Conservation (phyloP, 2,888 invertebrate genomes). For the Autographa pulchrina region DNA sequence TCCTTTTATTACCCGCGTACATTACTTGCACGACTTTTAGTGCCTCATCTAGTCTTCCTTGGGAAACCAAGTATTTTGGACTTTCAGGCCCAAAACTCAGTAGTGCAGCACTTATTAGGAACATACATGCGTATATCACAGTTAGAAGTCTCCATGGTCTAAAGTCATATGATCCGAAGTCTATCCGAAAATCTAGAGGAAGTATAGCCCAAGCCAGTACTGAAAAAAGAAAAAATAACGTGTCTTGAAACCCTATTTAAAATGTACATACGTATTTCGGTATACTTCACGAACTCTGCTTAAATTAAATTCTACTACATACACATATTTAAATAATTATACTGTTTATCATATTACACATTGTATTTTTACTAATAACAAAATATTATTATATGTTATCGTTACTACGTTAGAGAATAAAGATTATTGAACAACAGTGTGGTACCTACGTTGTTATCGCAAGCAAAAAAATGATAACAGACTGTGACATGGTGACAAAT, state of each 20-base stretch:
- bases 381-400: not conserved
- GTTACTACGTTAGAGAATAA: not conserved
- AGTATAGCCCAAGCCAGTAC: constrained; percentile 92
- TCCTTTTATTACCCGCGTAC: constrained; percentile 85
- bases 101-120: constrained; percentile 88
- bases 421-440: not conserved
- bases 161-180: constrained; percentile 87
- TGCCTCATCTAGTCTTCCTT: constrained; percentile 90
- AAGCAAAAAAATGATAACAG: not conserved
- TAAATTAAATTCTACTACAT: no score
- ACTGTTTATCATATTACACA: not conserved
- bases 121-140: constrained; percentile 90
- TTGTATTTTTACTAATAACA: no score
- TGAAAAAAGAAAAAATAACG: no score
- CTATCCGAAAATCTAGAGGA: constrained; percentile 86
- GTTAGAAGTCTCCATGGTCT: constrained; percentile 93
- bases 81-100: constrained; percentile 92
- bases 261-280: no score
- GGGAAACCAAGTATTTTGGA: constrained; percentile 93
- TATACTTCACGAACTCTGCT: no score
- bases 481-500: not conserved
- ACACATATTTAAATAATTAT: no score
- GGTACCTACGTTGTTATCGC: not conserved
- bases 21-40: constrained; percentile 90
- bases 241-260: no score